Evolutionary conservation across 2,888 invertebrate species (phyloP), one percentile per base, ranked within the genome.

Genomic region (Myopa testacea): DNA sequence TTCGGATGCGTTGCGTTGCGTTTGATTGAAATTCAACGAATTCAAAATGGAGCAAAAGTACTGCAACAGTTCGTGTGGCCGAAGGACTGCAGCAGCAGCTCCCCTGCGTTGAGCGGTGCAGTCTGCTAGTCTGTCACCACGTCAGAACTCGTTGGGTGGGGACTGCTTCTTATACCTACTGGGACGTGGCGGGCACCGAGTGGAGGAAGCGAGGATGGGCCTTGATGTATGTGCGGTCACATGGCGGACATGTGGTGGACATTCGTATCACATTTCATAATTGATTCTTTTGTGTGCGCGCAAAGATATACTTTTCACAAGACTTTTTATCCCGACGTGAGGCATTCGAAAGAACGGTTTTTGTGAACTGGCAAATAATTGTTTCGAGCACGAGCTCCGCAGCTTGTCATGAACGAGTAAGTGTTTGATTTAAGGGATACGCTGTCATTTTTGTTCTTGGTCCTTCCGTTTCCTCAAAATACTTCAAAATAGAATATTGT

Each of bases 201-300:
- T 19, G 40, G 40, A 58, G 58, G 65, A 37, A 50, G 37, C 75
- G 70, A 63, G 62, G 70, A 69, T 55, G 70, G 12, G 37, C 26
- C 82, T 82, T 87, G 88, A 87, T 86, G 86, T 87, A 87, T 87
- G 87, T 86, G 87, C 85, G 87, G 87, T 87, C 85, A 86, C 84
- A 83, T 87, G 87, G 87, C 87, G 87, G 87, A 87, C 87, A 87
- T 83, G 84, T 84, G 84, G 86, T 86, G 87, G 88, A 87, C 87
- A 86, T 34, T 75, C 55, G 60, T n/a, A 62, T 69, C 70, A 73
- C 74, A 75, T 38, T 67, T 40, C 70, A 69, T 79, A 80, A 79
- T 79, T 80, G 80, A 79, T 85, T 84, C 85, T 84, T 67, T 75
- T 38, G 67, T 58, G 40, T 45, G 74, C 26, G 52, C 38, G n/a